Base-by-base conservation (phyloP, 2,888 invertebrate species). In the Lycophotia porphyrea region DNA sequence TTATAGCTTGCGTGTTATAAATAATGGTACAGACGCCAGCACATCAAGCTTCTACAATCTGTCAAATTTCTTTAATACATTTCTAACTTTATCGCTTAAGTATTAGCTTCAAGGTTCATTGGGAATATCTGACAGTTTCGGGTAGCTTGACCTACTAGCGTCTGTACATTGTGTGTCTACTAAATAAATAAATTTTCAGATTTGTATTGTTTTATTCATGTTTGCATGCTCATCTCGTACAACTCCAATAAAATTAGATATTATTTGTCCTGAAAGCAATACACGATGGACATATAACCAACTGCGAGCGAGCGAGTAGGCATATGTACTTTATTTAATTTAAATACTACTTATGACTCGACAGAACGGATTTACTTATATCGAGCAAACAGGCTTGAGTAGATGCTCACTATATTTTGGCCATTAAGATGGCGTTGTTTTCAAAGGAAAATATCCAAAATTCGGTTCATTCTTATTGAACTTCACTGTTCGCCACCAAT, bases 151-250 rank as follows among this genome's bases (percentile, higher is more conserved):
- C n/a, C n/a, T n/a, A n/a, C n/a, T n/a, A n/a, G n/a, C n/a, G n/a
- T n/a, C n/a, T n/a, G n/a, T n/a, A n/a, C 24, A n/a, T 42, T 67
- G 24, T 42, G 31, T 34, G 9, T 15, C 15, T 18, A 58, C 8
- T 31, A n/a, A 72, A 74, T 74, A 71, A 60, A 74, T 21, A 31
- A 2, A 67, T 31, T n/a, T 42, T 31, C 13, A 2, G 18, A 70
- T 44, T 52, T 44, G 18, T 1, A 49, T 42, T n/a, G 36, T 73
- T 73, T 74, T 58, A 44, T 36, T 80, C 9, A n/a, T 80, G 15
- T 27, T 27, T 71, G 3, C 18, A 13, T 80, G 5, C 2, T 24
- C 36, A 15, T 27, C 21, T 61, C 52, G 34, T n/a, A 52, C 15
- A 31, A 52, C 27, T 27, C 11, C 5, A 15, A 15, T 24, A 15